These are phyloP conservation scores for Hypotaenidia okinawae DNA, from an alignment of 2,797 vertebrate genomes.

Conservation along the genomic window DNA sequence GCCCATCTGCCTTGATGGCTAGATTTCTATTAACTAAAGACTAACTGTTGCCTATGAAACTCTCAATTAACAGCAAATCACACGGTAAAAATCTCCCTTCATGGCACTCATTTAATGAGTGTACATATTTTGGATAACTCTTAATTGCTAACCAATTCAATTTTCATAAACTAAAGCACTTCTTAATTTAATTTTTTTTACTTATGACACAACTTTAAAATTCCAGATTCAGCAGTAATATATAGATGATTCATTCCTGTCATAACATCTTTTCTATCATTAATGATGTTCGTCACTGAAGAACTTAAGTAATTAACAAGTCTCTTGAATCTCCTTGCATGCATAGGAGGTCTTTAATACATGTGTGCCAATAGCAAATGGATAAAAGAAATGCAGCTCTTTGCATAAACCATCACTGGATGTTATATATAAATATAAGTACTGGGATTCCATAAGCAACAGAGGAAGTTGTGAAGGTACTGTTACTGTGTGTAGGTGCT, in stretches of 20 bases:
- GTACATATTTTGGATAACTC: not conserved
- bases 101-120: not conserved
- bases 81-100: not conserved
- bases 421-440: not conserved
- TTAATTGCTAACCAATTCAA: not conserved
- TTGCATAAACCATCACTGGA: not conserved
- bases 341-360: not conserved
- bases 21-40: not conserved
- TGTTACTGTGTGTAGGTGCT: not conserved
- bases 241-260: not conserved
- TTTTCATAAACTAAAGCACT: not conserved
- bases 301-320: not conserved
- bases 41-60: not conserved
- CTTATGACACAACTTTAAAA: not conserved
- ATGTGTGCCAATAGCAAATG: fast-evolving
- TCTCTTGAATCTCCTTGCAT: not conserved
- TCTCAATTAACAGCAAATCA: not conserved
- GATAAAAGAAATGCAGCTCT: not conserved
- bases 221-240: not conserved
- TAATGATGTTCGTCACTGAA: not conserved
- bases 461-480: not conserved
- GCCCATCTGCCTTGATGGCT: not conserved
- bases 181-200: not conserved
- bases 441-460: not conserved
- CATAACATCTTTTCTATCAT: not conserved